phyloP scores from a whole-genome alignment of 2,113 vertebrate species.

The Passer montanus region DNA sequence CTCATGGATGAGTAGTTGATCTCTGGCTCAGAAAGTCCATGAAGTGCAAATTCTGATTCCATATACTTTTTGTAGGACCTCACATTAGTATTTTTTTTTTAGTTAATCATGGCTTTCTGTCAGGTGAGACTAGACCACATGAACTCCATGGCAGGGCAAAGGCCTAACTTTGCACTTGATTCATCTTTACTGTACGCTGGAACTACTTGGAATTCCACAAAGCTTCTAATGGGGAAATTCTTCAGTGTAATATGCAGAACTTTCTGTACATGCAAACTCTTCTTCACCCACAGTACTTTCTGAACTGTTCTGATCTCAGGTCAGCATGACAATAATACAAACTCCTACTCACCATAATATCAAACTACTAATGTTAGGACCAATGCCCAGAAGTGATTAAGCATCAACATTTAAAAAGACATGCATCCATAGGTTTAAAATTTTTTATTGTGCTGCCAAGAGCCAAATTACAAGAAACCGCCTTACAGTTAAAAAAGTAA shows the following conservation, averaged over 20 bases:
- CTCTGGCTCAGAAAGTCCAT: not conserved
- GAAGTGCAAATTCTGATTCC: not conserved
- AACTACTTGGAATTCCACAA: not conserved
- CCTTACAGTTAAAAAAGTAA: slow-evolving; percentile 78
- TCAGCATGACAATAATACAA: not conserved
- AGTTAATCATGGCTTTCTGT: not conserved
- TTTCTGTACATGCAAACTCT: not conserved
- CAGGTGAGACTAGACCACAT: not conserved
- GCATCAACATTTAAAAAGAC: not conserved
- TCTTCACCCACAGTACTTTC: not conserved
- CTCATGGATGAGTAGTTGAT: not conserved
- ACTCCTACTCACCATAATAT: not conserved
- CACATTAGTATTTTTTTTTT: not conserved
- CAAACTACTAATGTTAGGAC: not conserved
- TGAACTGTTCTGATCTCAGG: not conserved
- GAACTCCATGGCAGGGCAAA: not conserved
- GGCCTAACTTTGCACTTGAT: not conserved
- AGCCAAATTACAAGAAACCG: slow-evolving; percentile 78
- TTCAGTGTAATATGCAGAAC: not conserved
- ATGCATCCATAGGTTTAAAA: slow-evolving; percentile 34
- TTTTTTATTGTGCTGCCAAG: slow-evolving; percentile 84
- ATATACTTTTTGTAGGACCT: not conserved
- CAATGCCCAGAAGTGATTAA: not conserved
- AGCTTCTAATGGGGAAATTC: not conserved
- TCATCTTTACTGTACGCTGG: not conserved